Percentiles rank a stretch among this genome's conserved stretches.
Conservation (phyloP, 2,888 invertebrate species). For the Eupsilia transversa region DNA sequence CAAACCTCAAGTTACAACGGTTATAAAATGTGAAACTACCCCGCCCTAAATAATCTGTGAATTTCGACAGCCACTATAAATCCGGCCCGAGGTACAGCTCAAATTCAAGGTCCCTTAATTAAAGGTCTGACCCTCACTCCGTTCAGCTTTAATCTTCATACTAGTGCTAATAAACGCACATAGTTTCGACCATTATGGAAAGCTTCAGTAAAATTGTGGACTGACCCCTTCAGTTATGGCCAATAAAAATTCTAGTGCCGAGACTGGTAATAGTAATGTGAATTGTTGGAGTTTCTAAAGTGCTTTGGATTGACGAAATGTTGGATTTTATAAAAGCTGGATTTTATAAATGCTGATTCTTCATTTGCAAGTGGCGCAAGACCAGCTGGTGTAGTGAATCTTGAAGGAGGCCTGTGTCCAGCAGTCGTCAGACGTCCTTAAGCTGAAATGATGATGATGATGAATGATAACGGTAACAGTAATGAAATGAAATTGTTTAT, state of each 20-base stretch:
- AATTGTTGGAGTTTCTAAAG: slow-evolving; percentile 13
- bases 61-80: slow-evolving; percentile 77
- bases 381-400: too few relatives aligned
- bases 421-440: background rate
- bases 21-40: slow-evolving; percentile 40
- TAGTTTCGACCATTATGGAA: slow-evolving; percentile 70
- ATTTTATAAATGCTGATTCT: background rate
- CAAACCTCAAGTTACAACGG: slow-evolving; percentile 7
- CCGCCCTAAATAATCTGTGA: slow-evolving; percentile 67
- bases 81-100: slow-evolving; percentile 68
- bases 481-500: too few relatives aligned
- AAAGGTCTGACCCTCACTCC: slow-evolving; percentile 78
- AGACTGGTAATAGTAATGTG: slow-evolving; percentile 22
- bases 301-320: background rate
- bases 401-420: too few relatives aligned
- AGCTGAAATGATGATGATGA: background rate
- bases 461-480: background rate
- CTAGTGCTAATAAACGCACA: slow-evolving; percentile 79
- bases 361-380: background rate
- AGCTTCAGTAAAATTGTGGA: slow-evolving; percentile 40
- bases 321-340: too few relatives aligned
- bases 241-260: slow-evolving; percentile 58
- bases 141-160: slow-evolving; percentile 82
- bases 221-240: slow-evolving; percentile 51
- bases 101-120: slow-evolving; percentile 81